Base-by-base conservation (phyloP, 2,113 vertebrate species). In the Ciconia boyciana region DNA sequence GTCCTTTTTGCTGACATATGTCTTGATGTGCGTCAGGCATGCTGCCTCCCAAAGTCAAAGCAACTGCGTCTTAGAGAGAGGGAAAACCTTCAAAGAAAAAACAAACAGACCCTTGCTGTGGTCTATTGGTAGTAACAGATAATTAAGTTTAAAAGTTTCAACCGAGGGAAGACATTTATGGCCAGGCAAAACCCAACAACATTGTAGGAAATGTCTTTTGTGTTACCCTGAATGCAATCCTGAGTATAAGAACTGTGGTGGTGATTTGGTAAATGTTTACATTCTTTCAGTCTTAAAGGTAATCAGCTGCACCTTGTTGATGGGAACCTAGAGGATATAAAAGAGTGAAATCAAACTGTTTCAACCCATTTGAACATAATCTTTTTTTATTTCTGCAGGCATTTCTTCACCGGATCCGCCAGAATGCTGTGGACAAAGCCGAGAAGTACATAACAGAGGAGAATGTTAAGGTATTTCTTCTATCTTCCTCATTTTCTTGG, bases 371-470 rank as follows among this genome's bases (percentile, higher is more conserved):
- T 91, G 61, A 94, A 66, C 32, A 52, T 89, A 51, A 51, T 96
- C 5, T 85, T 41, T 85, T 91, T 91, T 77, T 75, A 51, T 97
- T 93, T 80, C 54, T 94, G 10, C 93, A 99, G 99, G 99, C 99
- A 0, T 99, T 99, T 98, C 98, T 99, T 96, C 98, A 99, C 55
- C 98, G 99, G 90, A 99, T 99, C 96, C 98, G 98, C 90, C 99
- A 99, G 98, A 99, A 99, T 6, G 97, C 98, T 86, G 98, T 98
- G 1, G 99, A 99, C 96, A 99, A 98, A 7, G 97, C 97, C 2
- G 98, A 99, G 94, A 99, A 99, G 96, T 99, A 99, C 94, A 99
- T 99, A 83, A 99, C 99, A 11, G 98, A 99, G 36, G 99, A 99
- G 96, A 99, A 99, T 13, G 98, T 99, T 87, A 99, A 99, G 99